A percentile compares a stretch with the other conserved stretches of the same genome.
Conservation (phyloP, 2,888 invertebrate genomes). For the Crepidodera aurea region DNA sequence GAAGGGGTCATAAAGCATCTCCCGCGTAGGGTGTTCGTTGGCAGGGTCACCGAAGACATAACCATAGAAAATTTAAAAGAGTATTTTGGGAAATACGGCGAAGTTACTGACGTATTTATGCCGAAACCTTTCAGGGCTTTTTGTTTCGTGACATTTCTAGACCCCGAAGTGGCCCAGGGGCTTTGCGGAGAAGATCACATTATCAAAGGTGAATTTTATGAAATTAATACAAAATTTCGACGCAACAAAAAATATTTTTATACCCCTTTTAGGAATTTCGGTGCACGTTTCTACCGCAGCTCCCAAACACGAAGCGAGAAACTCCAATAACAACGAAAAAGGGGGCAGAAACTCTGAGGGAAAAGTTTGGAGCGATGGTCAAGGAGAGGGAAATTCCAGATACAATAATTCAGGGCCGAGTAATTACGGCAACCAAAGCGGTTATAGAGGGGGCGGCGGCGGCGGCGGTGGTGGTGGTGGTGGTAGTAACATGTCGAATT, state of each 20-base stretch:
- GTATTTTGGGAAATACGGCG: slow-evolving; percentile 90
- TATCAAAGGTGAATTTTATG: slow-evolving; percentile 74
- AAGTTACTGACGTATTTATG: slow-evolving; percentile 95
- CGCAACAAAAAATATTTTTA: too few species aligned
- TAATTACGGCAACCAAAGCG: background rate
- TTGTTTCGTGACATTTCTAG: slow-evolving; percentile 93
- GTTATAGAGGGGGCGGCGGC: slow-evolving; percentile 67
- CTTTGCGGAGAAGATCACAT: slow-evolving; percentile 94
- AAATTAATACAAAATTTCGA: too few species aligned
- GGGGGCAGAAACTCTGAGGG: slow-evolving; percentile 60
- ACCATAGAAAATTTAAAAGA: slow-evolving; percentile 88
- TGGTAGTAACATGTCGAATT: slow-evolving; percentile 86
- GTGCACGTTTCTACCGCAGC: slow-evolving; percentile 90
- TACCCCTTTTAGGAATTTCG: slow-evolving; percentile 70
- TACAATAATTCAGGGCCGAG: background rate
- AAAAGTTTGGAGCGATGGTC: slow-evolving; percentile 54
- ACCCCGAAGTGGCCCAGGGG: slow-evolving; percentile 89
- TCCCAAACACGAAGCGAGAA: slow-evolving; percentile 70
- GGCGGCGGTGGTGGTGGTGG: slow-evolving; percentile 55
- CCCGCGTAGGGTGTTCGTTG: slow-evolving; percentile 94
- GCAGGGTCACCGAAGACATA: slow-evolving; percentile 92
- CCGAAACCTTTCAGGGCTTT: slow-evolving; percentile 93
- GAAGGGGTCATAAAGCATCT: slow-evolving; percentile 85
- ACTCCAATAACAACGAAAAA: slow-evolving; percentile 49
- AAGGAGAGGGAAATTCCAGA: slow-evolving; percentile 34